phyloP scores from a whole-genome alignment of 2,888 invertebrate species.

The Thelaira solivaga region DNA sequence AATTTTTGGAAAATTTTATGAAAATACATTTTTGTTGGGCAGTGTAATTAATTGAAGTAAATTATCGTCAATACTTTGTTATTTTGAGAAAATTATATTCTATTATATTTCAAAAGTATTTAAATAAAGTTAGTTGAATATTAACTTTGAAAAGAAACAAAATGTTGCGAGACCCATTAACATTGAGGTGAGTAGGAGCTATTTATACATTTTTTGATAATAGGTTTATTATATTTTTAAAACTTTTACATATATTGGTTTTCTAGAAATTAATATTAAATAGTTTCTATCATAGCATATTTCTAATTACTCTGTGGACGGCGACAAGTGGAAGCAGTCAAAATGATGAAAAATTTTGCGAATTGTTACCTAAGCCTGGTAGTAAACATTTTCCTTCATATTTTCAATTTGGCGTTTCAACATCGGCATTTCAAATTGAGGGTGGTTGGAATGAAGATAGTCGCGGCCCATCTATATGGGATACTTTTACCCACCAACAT shows the following conservation, averaged over 20 bases:
- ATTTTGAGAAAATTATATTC: too few relatives aligned
- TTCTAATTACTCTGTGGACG: background rate
- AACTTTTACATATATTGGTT: too few relatives aligned
- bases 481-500: constrained; percentile 73
- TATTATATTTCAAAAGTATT: too few relatives aligned
- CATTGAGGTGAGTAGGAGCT: constrained; percentile 7
- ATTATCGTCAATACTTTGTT: constrained; percentile 6
- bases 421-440: constrained; percentile 71
- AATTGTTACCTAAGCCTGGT: constrained; percentile 50
- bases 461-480: constrained; percentile 79
- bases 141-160: too few relatives aligned
- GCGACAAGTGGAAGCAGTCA: background rate
- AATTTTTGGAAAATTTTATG: too few relatives aligned
- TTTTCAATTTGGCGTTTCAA: constrained; percentile 69
- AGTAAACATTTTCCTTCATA: constrained; percentile 65
- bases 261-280: background rate
- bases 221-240: too few relatives aligned
- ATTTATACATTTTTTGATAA: too few relatives aligned
- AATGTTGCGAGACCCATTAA: background rate
- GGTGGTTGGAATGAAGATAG: constrained; percentile 74
- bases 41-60: background rate
- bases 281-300: background rate
- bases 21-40: too few relatives aligned
- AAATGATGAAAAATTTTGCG: constrained; percentile 36
- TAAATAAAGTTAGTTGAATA: too few relatives aligned